Conservation (phyloP, 2,888 invertebrate species). For the Notodonta dromedarius region DNA sequence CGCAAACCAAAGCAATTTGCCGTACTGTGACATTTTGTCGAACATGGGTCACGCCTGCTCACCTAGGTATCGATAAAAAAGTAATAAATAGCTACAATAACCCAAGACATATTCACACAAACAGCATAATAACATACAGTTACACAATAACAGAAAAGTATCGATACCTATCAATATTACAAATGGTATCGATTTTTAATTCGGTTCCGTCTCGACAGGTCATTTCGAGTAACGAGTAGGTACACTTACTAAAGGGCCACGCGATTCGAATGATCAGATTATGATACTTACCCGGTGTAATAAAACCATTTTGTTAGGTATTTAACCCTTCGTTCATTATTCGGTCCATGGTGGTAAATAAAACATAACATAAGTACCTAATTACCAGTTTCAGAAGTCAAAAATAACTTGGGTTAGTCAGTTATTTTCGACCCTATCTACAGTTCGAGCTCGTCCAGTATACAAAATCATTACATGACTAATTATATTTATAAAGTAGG, state of each 20-base stretch:
- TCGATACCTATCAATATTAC: conserved; percentile 35
- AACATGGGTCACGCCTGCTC: background rate
- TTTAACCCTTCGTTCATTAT: too few species aligned
- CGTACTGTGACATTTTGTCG: too few species aligned
- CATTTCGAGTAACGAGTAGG: conserved; percentile 31
- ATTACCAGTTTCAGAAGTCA: too few species aligned
- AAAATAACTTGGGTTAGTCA: too few species aligned
- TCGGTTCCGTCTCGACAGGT: conserved; percentile 35
- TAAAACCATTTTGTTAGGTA: background rate
- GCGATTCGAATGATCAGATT: conserved; percentile 1
- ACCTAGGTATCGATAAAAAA: background rate
- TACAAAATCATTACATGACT: too few species aligned
- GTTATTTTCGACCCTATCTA: too few species aligned
- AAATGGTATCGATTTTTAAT: conserved; percentile 43
- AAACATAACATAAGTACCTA: too few species aligned
- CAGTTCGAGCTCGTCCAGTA: too few species aligned
- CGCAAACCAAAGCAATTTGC: too few species aligned
- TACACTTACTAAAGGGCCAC: background rate
- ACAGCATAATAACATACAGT: conserved; percentile 12
- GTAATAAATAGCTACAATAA: background rate
- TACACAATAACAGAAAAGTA: conserved; percentile 23
- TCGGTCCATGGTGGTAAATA: too few species aligned
- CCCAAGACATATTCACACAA: background rate
- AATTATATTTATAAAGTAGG: too few species aligned
- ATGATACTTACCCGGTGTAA: background rate